Percentiles rank a stretch among this genome's conserved stretches.
phyloP scores from a whole-genome alignment of 2,888 invertebrate species.

The Portevinia maculata region DNA sequence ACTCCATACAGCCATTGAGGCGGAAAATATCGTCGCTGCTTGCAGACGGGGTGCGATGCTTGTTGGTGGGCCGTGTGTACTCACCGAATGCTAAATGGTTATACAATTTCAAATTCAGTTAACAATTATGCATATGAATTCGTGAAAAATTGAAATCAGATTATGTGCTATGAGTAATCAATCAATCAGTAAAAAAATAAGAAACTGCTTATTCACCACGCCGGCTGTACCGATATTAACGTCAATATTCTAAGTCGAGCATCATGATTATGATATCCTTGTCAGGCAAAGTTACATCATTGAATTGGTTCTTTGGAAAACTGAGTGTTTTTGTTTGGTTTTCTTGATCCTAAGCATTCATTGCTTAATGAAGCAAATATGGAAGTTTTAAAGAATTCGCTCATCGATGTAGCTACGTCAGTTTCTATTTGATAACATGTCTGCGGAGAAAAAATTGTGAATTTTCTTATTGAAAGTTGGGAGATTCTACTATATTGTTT shows the following conservation, averaged over 20 bases:
- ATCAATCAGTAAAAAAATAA: constrained; percentile 22
- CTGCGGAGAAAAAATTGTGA: no score
- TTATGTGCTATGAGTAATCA: constrained; percentile 65
- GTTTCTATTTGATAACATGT: no score
- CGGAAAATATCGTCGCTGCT: constrained; percentile 60
- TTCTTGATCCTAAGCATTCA: no score
- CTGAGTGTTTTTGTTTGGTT: no score
- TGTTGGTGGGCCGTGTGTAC: constrained; percentile 44
- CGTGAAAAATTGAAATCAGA: constrained; percentile 50
- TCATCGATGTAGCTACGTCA: no score
- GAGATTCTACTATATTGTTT: no score
- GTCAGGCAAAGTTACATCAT: no score
- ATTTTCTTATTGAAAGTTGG: no score
- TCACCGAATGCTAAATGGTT: constrained; percentile 65
- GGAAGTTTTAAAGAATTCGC: no score
- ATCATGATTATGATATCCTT: no score
- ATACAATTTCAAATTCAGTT: constrained; percentile 70
- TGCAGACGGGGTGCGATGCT: constrained; percentile 3
- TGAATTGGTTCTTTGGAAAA: no score
- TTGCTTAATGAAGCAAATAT: no score
- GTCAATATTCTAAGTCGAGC: neutral
- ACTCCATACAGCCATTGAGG: constrained; percentile 58
- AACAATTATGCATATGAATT: constrained; percentile 65
- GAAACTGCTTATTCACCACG: neutral
- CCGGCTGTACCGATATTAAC: neutral